phyloP scores from a whole-genome alignment of 2,797 vertebrate species.

The Alcedo quadribrachys region DNA sequence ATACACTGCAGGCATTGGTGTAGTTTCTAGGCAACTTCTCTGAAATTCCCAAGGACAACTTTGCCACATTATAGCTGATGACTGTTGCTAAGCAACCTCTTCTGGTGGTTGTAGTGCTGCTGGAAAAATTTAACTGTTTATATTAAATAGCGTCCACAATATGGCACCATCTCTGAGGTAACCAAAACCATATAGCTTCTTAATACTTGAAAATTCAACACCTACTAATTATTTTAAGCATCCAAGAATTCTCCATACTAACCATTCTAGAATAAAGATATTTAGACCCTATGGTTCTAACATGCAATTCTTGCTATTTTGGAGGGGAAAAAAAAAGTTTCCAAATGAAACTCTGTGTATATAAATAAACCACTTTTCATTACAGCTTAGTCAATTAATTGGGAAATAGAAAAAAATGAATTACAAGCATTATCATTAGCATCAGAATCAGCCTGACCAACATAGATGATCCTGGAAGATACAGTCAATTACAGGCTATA shows the following conservation, averaged over 20 bases:
- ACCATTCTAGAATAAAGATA: not conserved
- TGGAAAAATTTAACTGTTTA: not conserved
- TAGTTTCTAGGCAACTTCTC: slow-evolving; percentile 62
- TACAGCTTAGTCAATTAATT: not conserved
- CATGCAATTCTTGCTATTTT: not conserved
- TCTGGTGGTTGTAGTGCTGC: not conserved
- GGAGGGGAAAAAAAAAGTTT: not conserved
- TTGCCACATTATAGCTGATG: slow-evolving; percentile 4
- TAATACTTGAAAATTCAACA: not conserved
- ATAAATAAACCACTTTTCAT: not conserved
- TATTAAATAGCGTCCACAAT: not conserved
- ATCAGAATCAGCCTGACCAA: not conserved
- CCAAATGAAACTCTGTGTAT: not conserved
- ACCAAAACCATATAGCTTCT: not conserved
- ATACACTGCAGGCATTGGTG: slow-evolving; percentile 41
- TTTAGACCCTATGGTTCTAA: not conserved
- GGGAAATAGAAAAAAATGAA: not conserved
- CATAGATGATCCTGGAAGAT: not conserved
- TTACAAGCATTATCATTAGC: not conserved
- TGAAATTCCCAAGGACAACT: slow-evolving; percentile 67
- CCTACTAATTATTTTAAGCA: not conserved
- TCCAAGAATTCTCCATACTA: not conserved
- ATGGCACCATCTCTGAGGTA: fast-evolving
- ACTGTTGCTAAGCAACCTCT: slow-evolving; percentile 58
- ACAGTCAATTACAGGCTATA: not conserved